These are phyloP conservation scores for Mallotus villosus DNA, from an alignment of 2,797 vertebrate genomes.

Conservation along the genomic window DNA sequence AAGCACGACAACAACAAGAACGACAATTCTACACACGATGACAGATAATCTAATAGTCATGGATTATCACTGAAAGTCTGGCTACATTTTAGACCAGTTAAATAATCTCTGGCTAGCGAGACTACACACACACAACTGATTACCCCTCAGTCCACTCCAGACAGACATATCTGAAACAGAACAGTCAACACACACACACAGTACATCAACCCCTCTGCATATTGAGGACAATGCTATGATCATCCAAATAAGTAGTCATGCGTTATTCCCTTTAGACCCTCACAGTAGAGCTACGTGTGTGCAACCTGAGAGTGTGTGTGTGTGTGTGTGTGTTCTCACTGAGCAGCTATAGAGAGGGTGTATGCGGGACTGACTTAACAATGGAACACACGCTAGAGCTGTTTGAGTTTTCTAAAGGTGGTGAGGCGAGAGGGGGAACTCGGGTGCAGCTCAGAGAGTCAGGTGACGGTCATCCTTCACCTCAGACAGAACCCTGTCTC, in stretches of 20 bases:
- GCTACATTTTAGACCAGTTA: neutral
- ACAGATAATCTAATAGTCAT: neutral
- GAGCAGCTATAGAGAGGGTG: constrained; percentile 9
- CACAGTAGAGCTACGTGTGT: neutral
- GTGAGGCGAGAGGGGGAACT: neutral
- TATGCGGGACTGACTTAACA: constrained; percentile 6
- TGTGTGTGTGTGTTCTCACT: neutral
- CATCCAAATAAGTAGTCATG: neutral
- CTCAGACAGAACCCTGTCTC: neutral
- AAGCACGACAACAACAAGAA: neutral
- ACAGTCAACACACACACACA: constrained; percentile 6
- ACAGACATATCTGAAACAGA: constrained; percentile 4
- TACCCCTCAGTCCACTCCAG: constrained; percentile 13
- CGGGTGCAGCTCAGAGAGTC: neutral
- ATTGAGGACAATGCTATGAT: neutral
- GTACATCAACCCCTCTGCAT: constrained; percentile 1
- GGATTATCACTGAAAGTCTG: constrained; percentile 18
- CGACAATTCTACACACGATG: neutral
- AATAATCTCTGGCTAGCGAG: neutral
- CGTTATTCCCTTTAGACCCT: constrained; percentile 53
- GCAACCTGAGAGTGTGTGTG: neutral
- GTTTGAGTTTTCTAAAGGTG: neutral
- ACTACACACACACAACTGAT: neutral
- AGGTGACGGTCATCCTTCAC: neutral
- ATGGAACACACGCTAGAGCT: neutral